These are phyloP conservation scores for Conger conger DNA, from an alignment of 2,113 vertebrate species.

Conservation along the genomic window DNA sequence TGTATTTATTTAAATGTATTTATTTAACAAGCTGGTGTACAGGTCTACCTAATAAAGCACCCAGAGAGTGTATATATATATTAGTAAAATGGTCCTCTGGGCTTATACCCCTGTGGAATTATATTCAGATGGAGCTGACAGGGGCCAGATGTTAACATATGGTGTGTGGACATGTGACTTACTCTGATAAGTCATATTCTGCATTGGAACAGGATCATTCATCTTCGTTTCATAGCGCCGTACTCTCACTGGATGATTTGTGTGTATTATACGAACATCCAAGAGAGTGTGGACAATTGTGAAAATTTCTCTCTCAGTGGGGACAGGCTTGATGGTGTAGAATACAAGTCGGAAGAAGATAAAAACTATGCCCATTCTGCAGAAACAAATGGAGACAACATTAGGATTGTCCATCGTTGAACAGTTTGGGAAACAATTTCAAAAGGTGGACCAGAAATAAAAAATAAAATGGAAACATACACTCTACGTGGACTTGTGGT, in stretches of 20 bases:
- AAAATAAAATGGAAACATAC: no score
- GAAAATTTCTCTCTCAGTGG: not conserved
- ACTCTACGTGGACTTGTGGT: not conserved
- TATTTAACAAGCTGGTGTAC: no score
- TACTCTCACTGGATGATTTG: not conserved
- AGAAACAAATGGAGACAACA: not conserved
- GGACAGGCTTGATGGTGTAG: not conserved
- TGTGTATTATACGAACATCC: not conserved
- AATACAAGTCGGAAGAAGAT: not conserved
- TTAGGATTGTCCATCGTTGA: not conserved
- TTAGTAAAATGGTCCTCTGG: no score
- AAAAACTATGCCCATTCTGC: not conserved
- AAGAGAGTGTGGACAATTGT: not conserved
- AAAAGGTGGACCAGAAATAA: no score
- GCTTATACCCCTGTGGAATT: not conserved
- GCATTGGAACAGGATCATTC: not conserved
- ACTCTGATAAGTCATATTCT: not conserved
- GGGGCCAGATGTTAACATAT: not conserved
- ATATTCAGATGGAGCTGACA: not conserved
- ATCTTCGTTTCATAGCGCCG: no score
- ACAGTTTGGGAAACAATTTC: not conserved
- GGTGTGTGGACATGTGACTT: not conserved
- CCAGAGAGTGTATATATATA: no score
- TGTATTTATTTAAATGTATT: no score
- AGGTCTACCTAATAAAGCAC: no score